Percentiles rank a stretch among this genome's conserved stretches.
Evolutionary conservation across 2,888 invertebrate genomes (phyloP).

Genomic region (Aspidapion aeneum): DNA sequence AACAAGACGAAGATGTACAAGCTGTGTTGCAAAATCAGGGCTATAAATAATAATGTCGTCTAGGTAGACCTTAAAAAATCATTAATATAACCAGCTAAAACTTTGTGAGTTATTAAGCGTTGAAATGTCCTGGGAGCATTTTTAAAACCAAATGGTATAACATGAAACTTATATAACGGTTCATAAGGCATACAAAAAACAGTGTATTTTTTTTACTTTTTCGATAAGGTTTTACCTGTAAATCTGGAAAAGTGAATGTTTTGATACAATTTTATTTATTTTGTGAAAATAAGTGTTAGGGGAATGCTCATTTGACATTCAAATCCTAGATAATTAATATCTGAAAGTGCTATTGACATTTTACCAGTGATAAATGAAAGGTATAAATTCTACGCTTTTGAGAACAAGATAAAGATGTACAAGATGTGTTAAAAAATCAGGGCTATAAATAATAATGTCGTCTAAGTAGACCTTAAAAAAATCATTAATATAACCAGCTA

Average conservation of each 20-base stretch:
- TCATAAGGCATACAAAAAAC: neutral
- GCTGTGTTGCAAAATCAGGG: neutral
- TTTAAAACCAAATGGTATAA: neutral
- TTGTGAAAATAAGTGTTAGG: too few relatives aligned
- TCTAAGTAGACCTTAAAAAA: neutral
- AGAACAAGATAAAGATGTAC: neutral
- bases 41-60: neutral
- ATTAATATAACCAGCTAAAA: neutral
- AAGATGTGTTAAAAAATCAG: neutral
- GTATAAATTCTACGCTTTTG: too few relatives aligned
- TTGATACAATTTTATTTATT: too few relatives aligned
- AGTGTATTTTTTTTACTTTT: neutral
- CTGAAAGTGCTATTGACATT: too few relatives aligned
- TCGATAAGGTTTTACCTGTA: too few relatives aligned
- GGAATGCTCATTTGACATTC: neutral
- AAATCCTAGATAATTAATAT: too few relatives aligned
- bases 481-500: neutral
- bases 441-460: neutral
- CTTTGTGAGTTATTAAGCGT: neutral
- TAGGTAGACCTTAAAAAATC: neutral
- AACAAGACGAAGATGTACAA: neutral
- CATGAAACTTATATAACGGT: neutral
- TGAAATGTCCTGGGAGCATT: neutral
- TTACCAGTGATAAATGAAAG: too few relatives aligned
- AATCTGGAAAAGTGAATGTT: too few relatives aligned